A percentile compares a stretch with the other conserved stretches of the same genome.
Conservation (phyloP, 2,888 invertebrate species). For the Limenitis arthemis region DNA sequence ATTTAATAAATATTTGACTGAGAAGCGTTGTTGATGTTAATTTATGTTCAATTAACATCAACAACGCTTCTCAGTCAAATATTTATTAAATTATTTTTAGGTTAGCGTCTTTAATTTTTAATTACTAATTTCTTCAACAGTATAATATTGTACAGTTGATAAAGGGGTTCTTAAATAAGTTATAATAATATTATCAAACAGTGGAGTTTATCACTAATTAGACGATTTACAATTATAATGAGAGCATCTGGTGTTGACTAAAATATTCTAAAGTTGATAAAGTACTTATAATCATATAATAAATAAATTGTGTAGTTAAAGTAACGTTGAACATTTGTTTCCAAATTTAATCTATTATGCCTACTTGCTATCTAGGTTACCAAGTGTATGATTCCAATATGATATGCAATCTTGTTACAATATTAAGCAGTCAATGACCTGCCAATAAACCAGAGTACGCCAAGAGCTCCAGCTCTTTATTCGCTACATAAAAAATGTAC, state of each 20-base stretch:
- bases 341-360: constrained; percentile 27
- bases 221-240: no score
- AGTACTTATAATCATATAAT: neutral
- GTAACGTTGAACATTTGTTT: constrained; percentile 11
- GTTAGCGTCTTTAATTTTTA: no score
- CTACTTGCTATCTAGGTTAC: constrained; percentile 33
- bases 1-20: no score
- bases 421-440: constrained; percentile 33
- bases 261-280: neutral
- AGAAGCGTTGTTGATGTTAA: no score
- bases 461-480: constrained; percentile 10
- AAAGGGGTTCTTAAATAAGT: no score
- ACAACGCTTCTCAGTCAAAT: no score
- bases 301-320: neutral
- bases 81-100: no score
- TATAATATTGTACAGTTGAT: no score
- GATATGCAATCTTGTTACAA: constrained; percentile 33
- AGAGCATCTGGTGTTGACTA: neutral
- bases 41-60: no score
- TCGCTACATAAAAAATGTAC: constrained; percentile 13
- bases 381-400: constrained; percentile 31
- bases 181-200: no score
- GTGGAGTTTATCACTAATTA: no score
- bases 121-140: no score
- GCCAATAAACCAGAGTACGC: constrained; percentile 26